These are phyloP conservation scores for Trichopoda pennipes DNA, from an alignment of 2,888 invertebrate genomes.

Conservation along the genomic window DNA sequence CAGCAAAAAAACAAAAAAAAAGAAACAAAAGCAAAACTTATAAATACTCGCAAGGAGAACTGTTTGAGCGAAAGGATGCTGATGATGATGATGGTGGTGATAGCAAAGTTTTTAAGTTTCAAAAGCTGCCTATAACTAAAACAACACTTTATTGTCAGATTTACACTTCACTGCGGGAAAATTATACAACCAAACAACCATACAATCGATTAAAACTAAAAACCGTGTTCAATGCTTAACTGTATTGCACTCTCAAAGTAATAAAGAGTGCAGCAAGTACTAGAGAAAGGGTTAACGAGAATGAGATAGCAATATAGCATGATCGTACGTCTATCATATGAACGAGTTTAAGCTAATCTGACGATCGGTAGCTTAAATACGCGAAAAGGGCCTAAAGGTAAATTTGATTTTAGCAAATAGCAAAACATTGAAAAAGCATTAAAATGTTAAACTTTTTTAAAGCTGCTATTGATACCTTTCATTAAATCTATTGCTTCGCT, in stretches of 20 bases:
- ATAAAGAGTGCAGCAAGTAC: neutral
- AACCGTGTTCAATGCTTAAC: constrained; percentile 30
- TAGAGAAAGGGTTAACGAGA: neutral
- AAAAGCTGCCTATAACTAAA: constrained; percentile 59
- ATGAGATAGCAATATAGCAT: constrained; percentile 36
- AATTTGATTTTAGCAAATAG: constrained; percentile 38
- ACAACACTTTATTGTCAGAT: constrained; percentile 69
- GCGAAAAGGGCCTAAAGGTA: constrained; percentile 51
- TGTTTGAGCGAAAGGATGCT: constrained; percentile 10
- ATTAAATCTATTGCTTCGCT: constrained; percentile 25
- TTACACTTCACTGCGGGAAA: constrained; percentile 68
- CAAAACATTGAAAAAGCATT: constrained; percentile 63
- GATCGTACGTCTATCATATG: constrained; percentile 46
- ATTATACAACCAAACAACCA: constrained; percentile 65
- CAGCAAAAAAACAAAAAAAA: constrained; percentile 10
- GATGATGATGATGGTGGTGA: neutral
- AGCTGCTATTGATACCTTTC: constrained; percentile 17
- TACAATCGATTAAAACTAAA: constrained; percentile 60
- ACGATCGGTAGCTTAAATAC: constrained; percentile 65
- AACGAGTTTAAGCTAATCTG: constrained; percentile 59
- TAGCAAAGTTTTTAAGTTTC: neutral
- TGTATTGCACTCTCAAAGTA: neutral
- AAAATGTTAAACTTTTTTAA: constrained; percentile 52
- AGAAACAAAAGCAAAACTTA: too few relatives aligned
- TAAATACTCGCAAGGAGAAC: constrained; percentile 3